A percentile compares a stretch with the other conserved stretches of the same genome.
phyloP scores from a whole-genome alignment of 2,113 vertebrate genomes.

The Vanacampus margaritifer region DNA sequence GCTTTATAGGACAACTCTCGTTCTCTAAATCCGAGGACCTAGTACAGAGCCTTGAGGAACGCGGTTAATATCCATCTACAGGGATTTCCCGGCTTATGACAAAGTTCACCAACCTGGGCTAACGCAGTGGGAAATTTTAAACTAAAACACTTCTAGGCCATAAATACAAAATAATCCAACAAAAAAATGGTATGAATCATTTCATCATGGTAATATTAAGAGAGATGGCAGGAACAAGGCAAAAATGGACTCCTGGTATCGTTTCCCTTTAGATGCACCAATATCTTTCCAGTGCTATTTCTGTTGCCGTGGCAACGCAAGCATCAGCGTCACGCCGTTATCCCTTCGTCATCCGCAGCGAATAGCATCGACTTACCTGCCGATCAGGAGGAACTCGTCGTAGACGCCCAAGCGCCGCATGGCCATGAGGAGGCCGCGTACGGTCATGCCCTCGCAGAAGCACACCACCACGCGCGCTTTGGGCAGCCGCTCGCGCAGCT shows the following conservation, averaged over 20 bases:
- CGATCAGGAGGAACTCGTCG: slow-evolving; percentile 91
- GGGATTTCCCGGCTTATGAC: no score
- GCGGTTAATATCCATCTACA: no score
- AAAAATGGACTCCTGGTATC: slow-evolving; percentile 4
- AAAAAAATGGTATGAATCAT: background rate
- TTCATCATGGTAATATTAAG: no score
- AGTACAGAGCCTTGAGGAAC: no score
- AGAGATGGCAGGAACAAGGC: background rate
- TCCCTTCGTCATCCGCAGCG: slow-evolving; percentile 9
- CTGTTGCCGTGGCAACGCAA: slow-evolving; percentile 67
- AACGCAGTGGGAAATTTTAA: no score
- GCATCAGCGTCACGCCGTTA: slow-evolving; percentile 37
- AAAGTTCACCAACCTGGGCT: no score
- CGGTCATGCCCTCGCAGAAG: slow-evolving; percentile 98
- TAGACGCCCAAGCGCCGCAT: slow-evolving; percentile 90
- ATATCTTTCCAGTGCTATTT: no score
- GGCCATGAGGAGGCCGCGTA: slow-evolving; percentile 90
- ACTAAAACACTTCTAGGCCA: no score
- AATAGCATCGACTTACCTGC: slow-evolving; percentile 84
- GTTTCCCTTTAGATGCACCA: no score
- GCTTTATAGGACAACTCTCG: no score
- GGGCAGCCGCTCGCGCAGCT: slow-evolving; percentile 88
- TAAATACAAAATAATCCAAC: background rate
- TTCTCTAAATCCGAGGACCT: no score
- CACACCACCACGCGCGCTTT: slow-evolving; percentile 95